Evolutionary conservation across 2,797 vertebrate species (phyloP), one percentile per base, ranked within the genome.

Genomic region (Hoplostethus mediterraneus): DNA sequence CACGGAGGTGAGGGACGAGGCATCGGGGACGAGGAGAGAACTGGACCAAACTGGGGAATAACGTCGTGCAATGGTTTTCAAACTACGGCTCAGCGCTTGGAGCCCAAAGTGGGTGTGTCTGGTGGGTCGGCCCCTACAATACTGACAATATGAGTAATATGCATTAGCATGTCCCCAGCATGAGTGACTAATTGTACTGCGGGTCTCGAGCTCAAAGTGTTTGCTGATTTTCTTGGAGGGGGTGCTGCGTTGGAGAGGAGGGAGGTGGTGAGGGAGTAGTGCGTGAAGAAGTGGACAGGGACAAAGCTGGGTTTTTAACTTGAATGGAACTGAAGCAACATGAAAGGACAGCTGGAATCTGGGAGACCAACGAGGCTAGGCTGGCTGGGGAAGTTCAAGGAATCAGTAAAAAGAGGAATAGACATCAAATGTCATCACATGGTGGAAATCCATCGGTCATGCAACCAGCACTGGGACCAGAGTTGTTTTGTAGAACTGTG

Each of bases 211-310:
- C 59, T 71, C 56, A 67, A 82, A 72, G 81, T 74, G 67, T 79
- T 89, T 76, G 75, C 74, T 77, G 72, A 71, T 75, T 61, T 70
- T 71, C 71, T 78, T 83, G 63, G 70, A 81, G 54, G 38, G 63
- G 79, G 21, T 71, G 69, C 49, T 81, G 60, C 49, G 71, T n/a
- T 60, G 36, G 62, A 40, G 63, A 60, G 60, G 38, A 45, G 16
- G 38, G 48, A 77, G 59, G 40, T 16, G 67, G 58, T 61, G 48
- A 65, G 47, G 52, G 63, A 33, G 33, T 33, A 33, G 33, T 33
- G 33, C 7, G 56, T 77, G 58, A 42, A 79, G 71, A 67, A 59
- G 49, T 40, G 17, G 48, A 68, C 2, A 6, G 36, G 52, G 71
- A 56, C 42, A 71, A 59, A 48, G 60, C 17, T 56, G 31, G 40